These are phyloP conservation scores for Acrocephalus arundinaceus DNA, from an alignment of 2,113 vertebrate genomes.

Conservation along the genomic window DNA sequence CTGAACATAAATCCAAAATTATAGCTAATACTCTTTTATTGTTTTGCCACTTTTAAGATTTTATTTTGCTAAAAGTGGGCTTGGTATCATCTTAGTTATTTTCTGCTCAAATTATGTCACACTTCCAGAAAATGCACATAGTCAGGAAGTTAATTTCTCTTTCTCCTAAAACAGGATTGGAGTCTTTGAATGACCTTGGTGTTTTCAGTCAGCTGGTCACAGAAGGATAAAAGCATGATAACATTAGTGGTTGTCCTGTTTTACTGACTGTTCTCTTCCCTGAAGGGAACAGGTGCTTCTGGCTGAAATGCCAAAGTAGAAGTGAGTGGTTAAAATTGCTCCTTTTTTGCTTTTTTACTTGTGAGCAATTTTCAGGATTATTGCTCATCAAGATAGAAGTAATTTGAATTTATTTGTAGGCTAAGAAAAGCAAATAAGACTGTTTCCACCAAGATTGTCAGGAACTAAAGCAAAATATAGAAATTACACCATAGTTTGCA, in stretches of 20 bases:
- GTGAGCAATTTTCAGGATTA: not conserved
- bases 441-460: not conserved
- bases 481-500: not conserved
- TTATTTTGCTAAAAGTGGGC: not conserved
- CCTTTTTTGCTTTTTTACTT: slow-evolving; percentile 36
- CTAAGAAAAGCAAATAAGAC: not conserved
- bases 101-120: slow-evolving; percentile 7
- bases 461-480: not conserved
- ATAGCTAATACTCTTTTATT: not conserved
- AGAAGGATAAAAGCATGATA: slow-evolving; percentile 46
- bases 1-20: not conserved
- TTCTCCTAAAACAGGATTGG: not conserved
- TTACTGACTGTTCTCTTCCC: slow-evolving; percentile 43
- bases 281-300: slow-evolving; percentile 47
- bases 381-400: slow-evolving; percentile 24
- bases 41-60: not conserved
- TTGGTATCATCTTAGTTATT: not conserved
- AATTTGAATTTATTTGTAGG: not conserved
- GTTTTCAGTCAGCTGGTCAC: slow-evolving; percentile 26
- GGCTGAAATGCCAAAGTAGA: slow-evolving; percentile 57
- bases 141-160: slow-evolving; percentile 5
- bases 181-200: slow-evolving; percentile 37
- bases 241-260: slow-evolving; percentile 42
- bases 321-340: not conserved
- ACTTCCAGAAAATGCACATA: not conserved